These are phyloP conservation scores for Empidonax alnorum DNA, from an alignment of 2,113 vertebrate species.

Conservation along the genomic window DNA sequence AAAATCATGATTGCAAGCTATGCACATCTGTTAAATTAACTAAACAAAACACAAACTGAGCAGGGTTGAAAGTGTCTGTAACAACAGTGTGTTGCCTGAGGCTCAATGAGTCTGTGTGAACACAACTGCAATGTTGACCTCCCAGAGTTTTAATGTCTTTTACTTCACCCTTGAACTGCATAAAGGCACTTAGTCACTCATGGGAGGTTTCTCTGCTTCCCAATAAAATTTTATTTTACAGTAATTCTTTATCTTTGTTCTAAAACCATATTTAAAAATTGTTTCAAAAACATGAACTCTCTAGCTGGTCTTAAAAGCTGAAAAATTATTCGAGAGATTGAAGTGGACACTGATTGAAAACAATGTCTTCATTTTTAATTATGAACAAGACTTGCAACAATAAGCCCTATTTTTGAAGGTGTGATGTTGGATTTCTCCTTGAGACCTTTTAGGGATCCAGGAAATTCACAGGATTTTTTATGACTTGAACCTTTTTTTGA, in stretches of 20 bases:
- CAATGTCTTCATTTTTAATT: neutral
- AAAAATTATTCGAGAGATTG: neutral
- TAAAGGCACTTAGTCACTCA: neutral
- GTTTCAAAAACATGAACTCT: neutral
- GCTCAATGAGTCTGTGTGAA: conserved; percentile 16
- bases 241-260: neutral
- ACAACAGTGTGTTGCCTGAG: neutral
- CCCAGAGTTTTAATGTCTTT: conserved; percentile 50
- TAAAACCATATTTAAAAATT: neutral
- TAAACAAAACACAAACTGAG: conserved; percentile 41
- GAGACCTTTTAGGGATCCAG: neutral
- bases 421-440: neutral
- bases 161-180: conserved; percentile 37
- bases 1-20: conserved; percentile 38
- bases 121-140: conserved; percentile 6
- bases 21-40: conserved; percentile 67
- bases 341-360: neutral
- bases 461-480: neutral
- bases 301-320: neutral
- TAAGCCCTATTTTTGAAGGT: neutral
- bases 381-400: neutral
- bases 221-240: neutral
- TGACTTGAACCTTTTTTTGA: neutral
- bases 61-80: conserved; percentile 5
- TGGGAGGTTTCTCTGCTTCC: neutral